Conservation (phyloP, 2,797 vertebrate genomes). For the Xenentodon cancila region DNA sequence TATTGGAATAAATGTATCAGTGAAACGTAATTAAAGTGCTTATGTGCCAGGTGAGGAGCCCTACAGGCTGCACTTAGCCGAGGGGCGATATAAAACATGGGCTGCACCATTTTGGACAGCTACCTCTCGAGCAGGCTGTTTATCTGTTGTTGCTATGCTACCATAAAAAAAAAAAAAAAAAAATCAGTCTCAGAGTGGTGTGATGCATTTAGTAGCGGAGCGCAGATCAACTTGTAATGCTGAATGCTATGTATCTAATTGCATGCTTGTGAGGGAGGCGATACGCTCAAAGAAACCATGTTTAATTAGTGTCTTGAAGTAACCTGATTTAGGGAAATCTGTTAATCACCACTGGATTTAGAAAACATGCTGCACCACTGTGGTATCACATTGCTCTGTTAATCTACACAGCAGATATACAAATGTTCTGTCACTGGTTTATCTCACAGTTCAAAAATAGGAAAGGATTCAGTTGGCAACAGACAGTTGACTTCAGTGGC, state of each 20-base stretch:
- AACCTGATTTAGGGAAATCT: slow-evolving; percentile 31
- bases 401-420: slow-evolving; percentile 45
- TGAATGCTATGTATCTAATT: slow-evolving; percentile 33
- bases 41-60: slow-evolving; percentile 22
- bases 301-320: slow-evolving; percentile 32
- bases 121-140: slow-evolving; percentile 65
- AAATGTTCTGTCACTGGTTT: slow-evolving; percentile 45
- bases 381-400: slow-evolving; percentile 22
- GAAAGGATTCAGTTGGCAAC: slow-evolving; percentile 40
- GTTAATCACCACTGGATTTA: slow-evolving; percentile 43
- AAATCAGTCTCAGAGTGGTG: slow-evolving; percentile 22
- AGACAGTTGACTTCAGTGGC: slow-evolving; percentile 56
- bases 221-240: slow-evolving; percentile 37
- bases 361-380: slow-evolving; percentile 12
- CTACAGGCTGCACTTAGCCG: slow-evolving; percentile 41
- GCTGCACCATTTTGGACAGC: slow-evolving; percentile 69
- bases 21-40: slow-evolving; percentile 52
- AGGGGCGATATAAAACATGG: slow-evolving; percentile 53
- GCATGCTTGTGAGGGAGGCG: slow-evolving; percentile 28
- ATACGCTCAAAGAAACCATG: slow-evolving; percentile 24
- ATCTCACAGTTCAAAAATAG: slow-evolving; percentile 44
- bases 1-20: slow-evolving; percentile 36
- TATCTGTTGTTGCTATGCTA: slow-evolving; percentile 75
- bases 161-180: slow-evolving; percentile 28
- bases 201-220: slow-evolving; percentile 45